A percentile compares a stretch with the other conserved stretches of the same genome.
phyloP scores from a whole-genome alignment of 2,797 vertebrate species.

The Lepus oiostolus region DNA sequence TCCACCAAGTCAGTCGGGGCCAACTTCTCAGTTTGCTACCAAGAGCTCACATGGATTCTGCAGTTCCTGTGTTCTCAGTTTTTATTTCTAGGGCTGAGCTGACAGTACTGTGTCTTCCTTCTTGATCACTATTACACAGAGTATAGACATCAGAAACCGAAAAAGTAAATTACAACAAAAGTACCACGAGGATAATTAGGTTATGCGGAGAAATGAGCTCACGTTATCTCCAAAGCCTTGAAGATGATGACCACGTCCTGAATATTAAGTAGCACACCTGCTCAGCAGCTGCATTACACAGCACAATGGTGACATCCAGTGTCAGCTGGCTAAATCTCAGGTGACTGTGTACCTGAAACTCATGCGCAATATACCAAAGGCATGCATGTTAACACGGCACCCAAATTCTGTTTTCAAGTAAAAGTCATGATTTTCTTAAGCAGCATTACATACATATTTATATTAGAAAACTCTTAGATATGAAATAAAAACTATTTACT shows the following conservation, averaged over 20 bases:
- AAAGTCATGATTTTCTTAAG: background rate
- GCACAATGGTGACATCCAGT: slow-evolving; percentile 88
- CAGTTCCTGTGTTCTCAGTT: background rate
- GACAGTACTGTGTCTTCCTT: background rate
- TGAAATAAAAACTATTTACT: background rate
- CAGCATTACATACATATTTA: background rate
- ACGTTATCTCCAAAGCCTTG: background rate
- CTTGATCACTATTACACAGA: background rate
- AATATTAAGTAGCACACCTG: slow-evolving; percentile 28
- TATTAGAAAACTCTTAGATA: background rate
- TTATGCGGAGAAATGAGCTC: background rate
- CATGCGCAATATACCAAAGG: rapidly evolving
- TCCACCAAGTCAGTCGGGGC: background rate
- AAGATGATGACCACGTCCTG: background rate
- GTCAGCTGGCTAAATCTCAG: slow-evolving; percentile 79
- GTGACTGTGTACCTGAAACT: slow-evolving; percentile 20
- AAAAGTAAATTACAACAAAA: background rate
- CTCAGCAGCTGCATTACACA: background rate
- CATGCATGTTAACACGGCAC: background rate
- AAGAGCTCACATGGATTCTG: background rate
- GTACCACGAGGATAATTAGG: background rate
- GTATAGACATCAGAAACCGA: background rate
- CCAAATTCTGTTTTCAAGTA: background rate
- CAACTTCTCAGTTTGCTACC: background rate
- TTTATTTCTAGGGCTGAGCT: background rate